Percentiles rank a stretch among this genome's conserved stretches.
phyloP scores from a whole-genome alignment of 2,888 invertebrate species.

The Fragum whitleyi region DNA sequence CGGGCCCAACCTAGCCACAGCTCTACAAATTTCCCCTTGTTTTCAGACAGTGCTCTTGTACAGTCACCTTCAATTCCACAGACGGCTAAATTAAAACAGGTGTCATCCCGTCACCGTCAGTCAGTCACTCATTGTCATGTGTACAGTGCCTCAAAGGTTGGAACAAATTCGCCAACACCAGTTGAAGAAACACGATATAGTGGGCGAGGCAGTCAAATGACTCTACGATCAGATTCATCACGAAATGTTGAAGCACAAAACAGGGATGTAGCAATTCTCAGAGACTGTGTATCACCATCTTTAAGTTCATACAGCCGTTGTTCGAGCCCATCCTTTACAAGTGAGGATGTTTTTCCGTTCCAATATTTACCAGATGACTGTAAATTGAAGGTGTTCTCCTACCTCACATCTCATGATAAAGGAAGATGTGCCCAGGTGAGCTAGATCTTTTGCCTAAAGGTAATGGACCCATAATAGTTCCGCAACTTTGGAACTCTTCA shows the following conservation, averaged over 20 bases:
- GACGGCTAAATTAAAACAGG: conserved; percentile 41
- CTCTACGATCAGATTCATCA: conserved; percentile 5
- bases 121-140: conserved; percentile 12
- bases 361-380: conserved; percentile 79
- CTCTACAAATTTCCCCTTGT: conserved; percentile 70
- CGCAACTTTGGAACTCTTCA: too few relatives aligned
- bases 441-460: too few relatives aligned
- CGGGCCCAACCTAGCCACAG: conserved; percentile 38
- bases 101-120: conserved; percentile 35
- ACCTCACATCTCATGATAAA: conserved; percentile 78
- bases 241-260: neutral
- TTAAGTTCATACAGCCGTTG: neutral
- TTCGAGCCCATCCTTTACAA: neutral
- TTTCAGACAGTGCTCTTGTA: conserved; percentile 59
- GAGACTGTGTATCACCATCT: neutral
- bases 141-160: neutral
- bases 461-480: too few relatives aligned
- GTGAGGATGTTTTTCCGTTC: conserved; percentile 75
- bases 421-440: conserved; percentile 71
- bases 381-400: conserved; percentile 82
- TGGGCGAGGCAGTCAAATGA: neutral
- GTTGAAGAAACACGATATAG: conserved; percentile 24
- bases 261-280: neutral
- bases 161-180: conserved; percentile 36
- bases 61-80: conserved; percentile 23